Evolutionary conservation across 2,888 invertebrate genomes (phyloP), one percentile per base, ranked within the genome.

Genomic region (Parnassius orleans): DNA sequence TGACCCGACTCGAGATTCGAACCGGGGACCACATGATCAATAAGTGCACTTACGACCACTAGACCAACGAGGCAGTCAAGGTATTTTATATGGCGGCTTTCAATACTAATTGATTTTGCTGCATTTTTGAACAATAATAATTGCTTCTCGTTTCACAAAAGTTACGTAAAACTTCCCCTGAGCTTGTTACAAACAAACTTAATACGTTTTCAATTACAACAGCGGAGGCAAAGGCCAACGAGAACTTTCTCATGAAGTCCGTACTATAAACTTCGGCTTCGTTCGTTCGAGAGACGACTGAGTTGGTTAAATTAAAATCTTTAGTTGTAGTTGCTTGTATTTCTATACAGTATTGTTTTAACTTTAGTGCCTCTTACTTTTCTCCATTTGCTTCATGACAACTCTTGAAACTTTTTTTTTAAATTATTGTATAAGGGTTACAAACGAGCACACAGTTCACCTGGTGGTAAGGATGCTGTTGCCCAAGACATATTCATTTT

Each of bases 201-300:
- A 67, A 74, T 72, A 74, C 69, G 71, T 72, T 69, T 71, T 70
- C 70, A 71, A 74, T 74, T 72, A 71, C 71, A 66, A 68, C 70
- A 69, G 64, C 54, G 65, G 58, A 65, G 67, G 65, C 59, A 54
- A 59, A 63, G 57, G 60, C 60, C 57, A 53, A 52, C 60, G 59
- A 53, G 65, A 66, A 67, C 65, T 68, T 67, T 47, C 43, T 52
- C 47, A 51, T 46, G 52, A 61, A 61, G 60, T 55, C 51, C 15
- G 10, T 15, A 41, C 48, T 51, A 50, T 44, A 61, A 58, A 61
- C 51, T 61, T 61, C 44, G 51, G 41, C 44, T 51, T 51, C 19
- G 43, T 60, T 48, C 48, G 43, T 61, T 55, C 50, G 24, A 14
- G 43, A 24, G 48, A 43, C 41, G 43, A 7, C 46, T 42, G 33